These are phyloP conservation scores for Suncus etruscus DNA, from an alignment of 2,113 vertebrate species.

Conservation along the genomic window DNA sequence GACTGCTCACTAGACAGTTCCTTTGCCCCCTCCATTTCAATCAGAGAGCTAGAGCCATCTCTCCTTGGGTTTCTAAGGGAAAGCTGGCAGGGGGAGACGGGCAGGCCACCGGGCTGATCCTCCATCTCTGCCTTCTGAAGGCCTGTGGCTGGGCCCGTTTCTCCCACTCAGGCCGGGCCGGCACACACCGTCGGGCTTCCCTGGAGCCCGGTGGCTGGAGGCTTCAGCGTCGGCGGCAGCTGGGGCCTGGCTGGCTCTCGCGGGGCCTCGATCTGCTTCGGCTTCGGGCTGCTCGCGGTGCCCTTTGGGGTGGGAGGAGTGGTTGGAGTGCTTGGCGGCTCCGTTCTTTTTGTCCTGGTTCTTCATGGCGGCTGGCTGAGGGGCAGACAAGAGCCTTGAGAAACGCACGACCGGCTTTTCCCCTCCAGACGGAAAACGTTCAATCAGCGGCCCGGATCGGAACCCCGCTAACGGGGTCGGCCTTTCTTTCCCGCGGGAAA, in stretches of 20 bases:
- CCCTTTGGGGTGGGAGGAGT: constrained; percentile 68
- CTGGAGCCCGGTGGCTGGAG: not conserved
- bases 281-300: constrained; percentile 78
- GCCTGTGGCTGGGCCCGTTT: not conserved
- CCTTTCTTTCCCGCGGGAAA: not conserved
- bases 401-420: constrained; percentile 12
- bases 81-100: not conserved
- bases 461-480: no score
- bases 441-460: no score
- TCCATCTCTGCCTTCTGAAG: constrained; percentile 33
- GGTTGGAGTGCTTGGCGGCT: constrained; percentile 66
- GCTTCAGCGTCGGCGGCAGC: constrained; percentile 3
- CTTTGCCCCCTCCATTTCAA: no score
- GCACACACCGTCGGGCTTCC: constrained; percentile 25
- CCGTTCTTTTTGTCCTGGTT: constrained; percentile 87
- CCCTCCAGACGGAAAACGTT: not conserved
- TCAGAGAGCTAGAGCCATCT: no score
- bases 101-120: not conserved
- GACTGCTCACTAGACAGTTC: not conserved
- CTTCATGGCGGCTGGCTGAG: constrained; percentile 84
- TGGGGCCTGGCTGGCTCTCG: constrained; percentile 38
- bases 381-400: constrained; percentile 51
- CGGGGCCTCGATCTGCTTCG: constrained; percentile 59
- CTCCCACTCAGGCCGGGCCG: constrained; percentile 42
- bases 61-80: no score